Evolutionary conservation across 2,113 vertebrate genomes (phyloP), one percentile per base, ranked within the genome.

Genomic region (Chloropsis hardwickii): DNA sequence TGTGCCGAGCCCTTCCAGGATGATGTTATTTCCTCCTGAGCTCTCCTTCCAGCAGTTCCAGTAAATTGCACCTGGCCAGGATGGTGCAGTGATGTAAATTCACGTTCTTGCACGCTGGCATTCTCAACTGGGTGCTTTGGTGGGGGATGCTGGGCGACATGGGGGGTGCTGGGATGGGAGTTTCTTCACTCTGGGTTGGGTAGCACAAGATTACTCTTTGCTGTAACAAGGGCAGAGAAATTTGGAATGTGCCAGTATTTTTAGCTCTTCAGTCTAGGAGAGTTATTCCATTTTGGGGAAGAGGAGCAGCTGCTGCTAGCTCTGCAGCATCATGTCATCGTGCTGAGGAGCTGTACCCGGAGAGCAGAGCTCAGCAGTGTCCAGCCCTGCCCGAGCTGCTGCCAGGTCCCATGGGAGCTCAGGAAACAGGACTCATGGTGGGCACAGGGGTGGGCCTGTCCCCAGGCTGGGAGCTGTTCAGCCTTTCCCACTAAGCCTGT

Each of bases 341-440:
- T 2, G 29, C 9, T 0, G 2, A 62, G 77, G 28, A 48, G 9
- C 47, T 0, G 21, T 6, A 6, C 27, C 10, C 37, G 4, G 67
- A 25, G 1, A 1, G 17, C 74, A 39, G 80, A 58, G 53, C 67
- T 29, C 65, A 22, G 88, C 37, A 11, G 39, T 0, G 3, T 6
- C 67, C 65, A 15, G 50, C 69, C 72, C 29, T 18, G 33, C 39
- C 64, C 1, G 0, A 21, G 67, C 39, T 50, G 22, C 66, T 0
- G 6, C 35, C 22, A 24, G 35, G 5, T 56, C 21, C 1, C 2
- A 1, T 21, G 27, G 11, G 5, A 65, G 47, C 51, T 48, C 40
- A 12, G 54, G 14, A 10, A 29, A 3, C 11, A 3, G 5, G 14
- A 4, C 35, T 15, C 0, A 0, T 0, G 0, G 0, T 28, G 64